These are phyloP conservation scores for Amblyjoppa fuscipennis DNA, from an alignment of 2,888 invertebrate genomes.

Conservation along the genomic window DNA sequence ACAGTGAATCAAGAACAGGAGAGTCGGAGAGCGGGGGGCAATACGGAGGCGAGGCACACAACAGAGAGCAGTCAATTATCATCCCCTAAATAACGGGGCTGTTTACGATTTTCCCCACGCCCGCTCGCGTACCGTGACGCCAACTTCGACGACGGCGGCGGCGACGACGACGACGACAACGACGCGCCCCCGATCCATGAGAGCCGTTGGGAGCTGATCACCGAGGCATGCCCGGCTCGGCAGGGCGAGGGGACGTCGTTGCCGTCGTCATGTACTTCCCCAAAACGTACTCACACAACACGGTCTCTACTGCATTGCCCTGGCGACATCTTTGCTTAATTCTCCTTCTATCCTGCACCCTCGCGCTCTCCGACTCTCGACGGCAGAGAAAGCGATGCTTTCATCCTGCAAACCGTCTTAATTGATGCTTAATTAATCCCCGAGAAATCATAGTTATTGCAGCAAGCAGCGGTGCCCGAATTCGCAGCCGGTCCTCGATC, in stretches of 20 bases:
- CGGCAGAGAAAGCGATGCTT: slow-evolving; percentile 62
- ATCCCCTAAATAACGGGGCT: slow-evolving; percentile 82
- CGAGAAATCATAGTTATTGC: slow-evolving; percentile 72
- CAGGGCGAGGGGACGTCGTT: slow-evolving; percentile 52
- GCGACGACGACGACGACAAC: slow-evolving; percentile 29
- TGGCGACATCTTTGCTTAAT: slow-evolving; percentile 85
- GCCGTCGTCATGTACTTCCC: slow-evolving; percentile 53
- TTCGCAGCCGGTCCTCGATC: slow-evolving; percentile 58
- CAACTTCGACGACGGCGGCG: slow-evolving; percentile 58
- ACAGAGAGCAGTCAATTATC: slow-evolving; percentile 80
- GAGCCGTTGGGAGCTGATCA: slow-evolving; percentile 63
- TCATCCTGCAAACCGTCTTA: slow-evolving; percentile 75
- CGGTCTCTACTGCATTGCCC: slow-evolving; percentile 71
- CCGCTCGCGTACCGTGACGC: slow-evolving; percentile 51
- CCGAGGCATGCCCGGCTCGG: slow-evolving; percentile 57
- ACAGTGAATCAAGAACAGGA: slow-evolving; percentile 21
- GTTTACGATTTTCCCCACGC: slow-evolving; percentile 80
- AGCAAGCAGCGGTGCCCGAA: slow-evolving; percentile 65
- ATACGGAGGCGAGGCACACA: slow-evolving; percentile 63
- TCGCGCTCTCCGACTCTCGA: slow-evolving; percentile 39
- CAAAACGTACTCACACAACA: slow-evolving; percentile 45
- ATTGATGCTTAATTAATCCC: slow-evolving; percentile 82
- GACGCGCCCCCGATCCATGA: slow-evolving; percentile 57
- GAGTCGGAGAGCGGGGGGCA: slow-evolving; percentile 11
- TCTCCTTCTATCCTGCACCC: slow-evolving; percentile 53